phyloP scores from a whole-genome alignment of 2,888 invertebrate genomes.

The Dolichopus griseipennis region DNA sequence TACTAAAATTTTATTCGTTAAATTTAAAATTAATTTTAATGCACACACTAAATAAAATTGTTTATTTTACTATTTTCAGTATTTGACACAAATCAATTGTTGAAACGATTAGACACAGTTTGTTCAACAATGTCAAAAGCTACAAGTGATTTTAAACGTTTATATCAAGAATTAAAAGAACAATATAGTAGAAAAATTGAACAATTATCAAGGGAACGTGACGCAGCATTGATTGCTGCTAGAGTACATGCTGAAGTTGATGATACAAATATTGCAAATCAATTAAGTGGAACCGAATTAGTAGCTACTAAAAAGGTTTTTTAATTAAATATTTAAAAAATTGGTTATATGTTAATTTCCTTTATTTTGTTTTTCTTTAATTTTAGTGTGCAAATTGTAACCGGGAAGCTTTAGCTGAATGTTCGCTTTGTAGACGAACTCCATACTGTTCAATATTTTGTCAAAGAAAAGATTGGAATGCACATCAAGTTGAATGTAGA shows the following conservation, averaged over 20 bases:
- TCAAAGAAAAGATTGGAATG: conserved; percentile 82
- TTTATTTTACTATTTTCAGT: not conserved
- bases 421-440: conserved; percentile 74
- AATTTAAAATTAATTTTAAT: no score
- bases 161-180: conserved; percentile 63
- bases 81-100: conserved; percentile 34
- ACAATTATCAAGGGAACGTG: conserved; percentile 55
- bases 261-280: conserved; percentile 44
- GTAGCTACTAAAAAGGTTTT: conserved; percentile 68
- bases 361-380: conserved; percentile 7
- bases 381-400: conserved; percentile 81
- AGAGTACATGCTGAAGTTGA: conserved; percentile 57
- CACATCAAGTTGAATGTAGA: conserved; percentile 77
- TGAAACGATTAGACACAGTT: conserved; percentile 62
- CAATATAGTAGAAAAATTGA: conserved; percentile 58
- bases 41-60: not conserved
- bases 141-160: conserved; percentile 60
- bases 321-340: conserved; percentile 22
- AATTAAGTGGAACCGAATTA: conserved; percentile 48
- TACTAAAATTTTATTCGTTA: no score
- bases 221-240: conserved; percentile 58
- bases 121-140: conserved; percentile 58
- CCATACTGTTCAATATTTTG: conserved; percentile 86
- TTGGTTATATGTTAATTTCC: not conserved
- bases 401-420: conserved; percentile 77